phyloP scores from a whole-genome alignment of 2,797 vertebrate genomes.

The Glyptemys insculpta region DNA sequence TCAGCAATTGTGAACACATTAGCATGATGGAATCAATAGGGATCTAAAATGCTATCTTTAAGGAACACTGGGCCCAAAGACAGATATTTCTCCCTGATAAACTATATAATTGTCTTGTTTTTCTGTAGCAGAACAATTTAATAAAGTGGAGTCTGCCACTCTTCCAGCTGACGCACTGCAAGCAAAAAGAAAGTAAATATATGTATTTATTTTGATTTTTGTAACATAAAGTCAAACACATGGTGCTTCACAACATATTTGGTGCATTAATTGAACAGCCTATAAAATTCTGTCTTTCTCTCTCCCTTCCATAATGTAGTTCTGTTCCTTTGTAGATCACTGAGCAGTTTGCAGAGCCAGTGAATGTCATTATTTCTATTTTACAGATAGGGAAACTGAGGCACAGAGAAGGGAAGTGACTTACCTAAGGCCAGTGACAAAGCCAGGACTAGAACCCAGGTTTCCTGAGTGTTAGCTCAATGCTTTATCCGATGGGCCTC shows the following conservation, averaged over 20 bases:
- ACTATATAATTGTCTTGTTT: slow-evolving; percentile 22
- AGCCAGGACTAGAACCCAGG: not conserved
- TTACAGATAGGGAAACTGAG: not conserved
- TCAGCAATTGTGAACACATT: slow-evolving; percentile 2
- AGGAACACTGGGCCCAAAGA: slow-evolving; percentile 21
- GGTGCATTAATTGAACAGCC: not conserved
- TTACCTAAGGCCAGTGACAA: not conserved
- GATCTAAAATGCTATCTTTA: slow-evolving; percentile 25
- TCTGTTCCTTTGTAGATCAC: not conserved
- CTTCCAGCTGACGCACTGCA: not conserved
- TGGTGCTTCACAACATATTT: not conserved
- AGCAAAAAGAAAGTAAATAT: not conserved
- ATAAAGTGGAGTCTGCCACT: not conserved
- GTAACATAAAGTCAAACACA: not conserved
- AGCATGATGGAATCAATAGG: not conserved
- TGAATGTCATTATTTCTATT: not conserved
- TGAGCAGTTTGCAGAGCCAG: not conserved
- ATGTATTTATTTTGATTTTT: too few species aligned
- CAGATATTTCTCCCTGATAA: slow-evolving; percentile 15
- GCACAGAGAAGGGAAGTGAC: not conserved
- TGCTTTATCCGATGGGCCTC: too few species aligned
- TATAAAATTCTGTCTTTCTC: not conserved
- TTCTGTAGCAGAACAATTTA: slow-evolving; percentile 11
- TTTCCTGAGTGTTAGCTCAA: not conserved
- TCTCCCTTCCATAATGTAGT: not conserved